phyloP scores from a whole-genome alignment of 2,888 invertebrate genomes.

The Chironomus tentans region DNA sequence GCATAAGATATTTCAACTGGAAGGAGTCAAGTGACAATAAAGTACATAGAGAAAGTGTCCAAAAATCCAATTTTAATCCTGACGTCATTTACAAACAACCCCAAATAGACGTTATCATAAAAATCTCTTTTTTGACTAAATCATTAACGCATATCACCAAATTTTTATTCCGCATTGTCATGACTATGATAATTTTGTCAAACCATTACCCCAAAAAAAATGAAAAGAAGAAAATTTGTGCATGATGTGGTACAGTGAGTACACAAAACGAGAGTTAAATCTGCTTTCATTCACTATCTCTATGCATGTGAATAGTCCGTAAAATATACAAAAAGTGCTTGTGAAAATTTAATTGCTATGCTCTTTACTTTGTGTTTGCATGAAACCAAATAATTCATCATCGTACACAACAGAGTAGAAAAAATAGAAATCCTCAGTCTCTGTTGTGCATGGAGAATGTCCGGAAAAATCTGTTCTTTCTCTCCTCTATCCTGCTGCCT shows the following conservation, averaged over 20 bases:
- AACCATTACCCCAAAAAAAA: not conserved
- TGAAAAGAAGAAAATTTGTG: not conserved
- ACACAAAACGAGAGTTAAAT: not conserved
- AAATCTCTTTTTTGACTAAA: too few species aligned
- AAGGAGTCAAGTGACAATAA: too few species aligned
- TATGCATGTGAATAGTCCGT: not conserved
- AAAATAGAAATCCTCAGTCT: not conserved
- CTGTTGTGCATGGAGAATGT: too few species aligned
- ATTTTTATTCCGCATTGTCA: not conserved
- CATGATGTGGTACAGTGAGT: not conserved
- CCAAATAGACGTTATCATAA: too few species aligned
- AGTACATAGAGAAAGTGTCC: too few species aligned
- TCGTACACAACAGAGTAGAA: not conserved
- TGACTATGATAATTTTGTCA: not conserved
- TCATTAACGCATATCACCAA: not conserved
- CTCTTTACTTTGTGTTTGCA: constrained; percentile 10
- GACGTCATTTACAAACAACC: too few species aligned
- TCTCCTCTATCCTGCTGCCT: not conserved
- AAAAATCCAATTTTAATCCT: too few species aligned
- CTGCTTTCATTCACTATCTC: not conserved
- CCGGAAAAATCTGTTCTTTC: not conserved
- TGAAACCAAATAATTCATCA: constrained; percentile 12
- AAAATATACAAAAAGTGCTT: constrained; percentile 1
- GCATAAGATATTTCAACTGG: too few species aligned
- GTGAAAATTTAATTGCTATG: constrained; percentile 8